Percentiles rank a stretch among this genome's conserved stretches.
phyloP scores from a whole-genome alignment of 2,888 invertebrate species.

The Bellardia bayeri region DNA sequence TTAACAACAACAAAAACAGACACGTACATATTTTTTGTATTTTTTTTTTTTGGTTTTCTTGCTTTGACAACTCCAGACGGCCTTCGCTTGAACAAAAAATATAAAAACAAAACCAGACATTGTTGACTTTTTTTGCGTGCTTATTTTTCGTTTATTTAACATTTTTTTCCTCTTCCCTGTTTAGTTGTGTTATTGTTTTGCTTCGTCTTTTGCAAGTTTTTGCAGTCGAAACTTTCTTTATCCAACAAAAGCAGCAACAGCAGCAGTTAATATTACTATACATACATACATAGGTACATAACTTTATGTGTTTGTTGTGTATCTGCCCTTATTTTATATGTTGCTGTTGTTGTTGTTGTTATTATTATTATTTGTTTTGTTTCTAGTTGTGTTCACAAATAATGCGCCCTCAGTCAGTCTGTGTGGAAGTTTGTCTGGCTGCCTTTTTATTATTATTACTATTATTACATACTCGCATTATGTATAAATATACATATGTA shows the following conservation, averaged over 20 bases:
- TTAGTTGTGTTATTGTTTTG: constrained; percentile 2
- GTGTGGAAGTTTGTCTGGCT: constrained; percentile 59
- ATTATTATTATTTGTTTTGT: constrained; percentile 31
- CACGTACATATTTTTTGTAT: background rate
- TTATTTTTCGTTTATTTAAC: constrained; percentile 4
- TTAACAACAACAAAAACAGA: no score
- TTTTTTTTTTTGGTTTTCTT: constrained; percentile 29
- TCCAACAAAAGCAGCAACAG: background rate
- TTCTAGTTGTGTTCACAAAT: background rate
- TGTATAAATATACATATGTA: background rate
- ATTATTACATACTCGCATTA: background rate
- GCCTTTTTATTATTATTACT: constrained; percentile 8
- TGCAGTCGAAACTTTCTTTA: constrained; percentile 8
- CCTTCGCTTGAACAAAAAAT: constrained; percentile 36
- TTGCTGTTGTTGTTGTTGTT: background rate
- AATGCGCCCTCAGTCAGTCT: constrained; percentile 55
- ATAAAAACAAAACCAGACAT: constrained; percentile 60
- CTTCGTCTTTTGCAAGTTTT: background rate
- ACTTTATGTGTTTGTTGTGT: background rate
- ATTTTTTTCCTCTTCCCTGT: constrained; percentile 4
- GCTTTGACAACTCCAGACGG: constrained; percentile 65
- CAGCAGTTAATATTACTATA: constrained; percentile 27
- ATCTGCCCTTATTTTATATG: background rate
- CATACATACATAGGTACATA: background rate
- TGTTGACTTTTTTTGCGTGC: constrained; percentile 42